These are phyloP conservation scores for Listrodromus nycthemerus DNA, from an alignment of 2,888 invertebrate genomes.

Conservation along the genomic window DNA sequence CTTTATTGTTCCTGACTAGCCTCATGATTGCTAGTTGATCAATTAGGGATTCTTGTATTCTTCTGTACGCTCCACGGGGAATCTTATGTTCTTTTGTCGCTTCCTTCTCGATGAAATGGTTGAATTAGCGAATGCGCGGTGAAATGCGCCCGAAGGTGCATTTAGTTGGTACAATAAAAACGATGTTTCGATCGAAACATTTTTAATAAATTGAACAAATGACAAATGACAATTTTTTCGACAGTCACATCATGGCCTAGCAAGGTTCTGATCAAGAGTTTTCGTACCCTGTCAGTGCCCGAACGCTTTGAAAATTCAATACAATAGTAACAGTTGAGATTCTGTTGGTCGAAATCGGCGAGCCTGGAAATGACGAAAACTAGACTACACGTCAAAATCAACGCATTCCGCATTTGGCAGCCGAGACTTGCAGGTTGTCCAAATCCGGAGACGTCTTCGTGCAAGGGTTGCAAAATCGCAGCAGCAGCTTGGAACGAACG, in stretches of 20 bases:
- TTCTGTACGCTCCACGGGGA: background rate
- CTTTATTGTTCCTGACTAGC: background rate
- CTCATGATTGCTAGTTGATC: background rate
- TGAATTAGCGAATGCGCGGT: no score
- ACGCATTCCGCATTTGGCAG: conserved; percentile 22
- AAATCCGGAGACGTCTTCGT: conserved; percentile 3
- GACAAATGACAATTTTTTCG: no score
- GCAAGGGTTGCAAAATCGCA: conserved; percentile 36
- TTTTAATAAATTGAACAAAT: no score
- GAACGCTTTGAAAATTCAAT: no score
- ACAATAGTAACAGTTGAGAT: background rate
- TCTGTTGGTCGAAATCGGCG: background rate
- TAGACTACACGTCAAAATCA: background rate
- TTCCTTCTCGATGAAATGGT: no score
- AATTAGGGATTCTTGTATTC: background rate
- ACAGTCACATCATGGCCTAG: no score
- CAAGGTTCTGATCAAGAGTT: no score
- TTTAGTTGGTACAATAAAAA: no score
- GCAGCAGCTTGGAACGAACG: conserved; percentile 53
- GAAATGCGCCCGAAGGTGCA: background rate
- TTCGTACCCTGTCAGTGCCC: no score
- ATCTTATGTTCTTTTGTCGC: background rate
- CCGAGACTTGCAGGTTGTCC: conserved; percentile 21
- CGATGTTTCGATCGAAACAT: no score
- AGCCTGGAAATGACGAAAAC: background rate